Conservation (phyloP, 53 echinoderm and acorn worm genomes). For the Echinometra lucunter region DNA sequence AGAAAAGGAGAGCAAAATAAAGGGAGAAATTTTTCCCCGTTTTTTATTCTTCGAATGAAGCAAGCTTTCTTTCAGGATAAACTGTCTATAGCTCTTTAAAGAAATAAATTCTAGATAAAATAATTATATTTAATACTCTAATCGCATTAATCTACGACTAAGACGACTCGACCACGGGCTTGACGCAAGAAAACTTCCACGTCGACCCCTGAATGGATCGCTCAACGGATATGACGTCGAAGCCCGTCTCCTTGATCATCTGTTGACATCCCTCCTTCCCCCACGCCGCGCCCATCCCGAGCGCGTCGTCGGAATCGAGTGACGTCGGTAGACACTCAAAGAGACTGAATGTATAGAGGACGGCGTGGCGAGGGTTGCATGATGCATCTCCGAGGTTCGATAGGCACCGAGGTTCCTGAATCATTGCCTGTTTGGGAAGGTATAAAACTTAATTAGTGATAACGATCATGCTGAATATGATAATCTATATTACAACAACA, state of each 20-base stretch:
- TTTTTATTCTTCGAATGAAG: too few relatives aligned
- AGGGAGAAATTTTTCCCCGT: too few relatives aligned
- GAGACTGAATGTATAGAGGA: slow-evolving; percentile 70
- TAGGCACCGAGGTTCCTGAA: slow-evolving; percentile 59
- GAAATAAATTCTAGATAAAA: too few relatives aligned
- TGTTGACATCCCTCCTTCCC: slow-evolving; percentile 75
- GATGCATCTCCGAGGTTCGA: slow-evolving; percentile 71
- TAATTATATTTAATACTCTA: too few relatives aligned
- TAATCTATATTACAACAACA: too few relatives aligned
- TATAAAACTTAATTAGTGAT: too few relatives aligned
- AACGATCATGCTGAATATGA: too few relatives aligned
- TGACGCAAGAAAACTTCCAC: slow-evolving; percentile 22
- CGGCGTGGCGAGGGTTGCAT: neutral
- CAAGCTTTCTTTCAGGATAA: too few relatives aligned
- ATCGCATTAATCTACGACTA: neutral
- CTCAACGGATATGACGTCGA: slow-evolving; percentile 68
- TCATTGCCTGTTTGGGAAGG: neutral
- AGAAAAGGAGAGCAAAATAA: too few relatives aligned
- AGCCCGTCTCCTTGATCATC: slow-evolving; percentile 66
- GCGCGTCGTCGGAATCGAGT: slow-evolving; percentile 68
- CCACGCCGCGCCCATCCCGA: slow-evolving; percentile 82
- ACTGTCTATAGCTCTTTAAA: too few relatives aligned
- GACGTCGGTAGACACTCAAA: slow-evolving; percentile 77
- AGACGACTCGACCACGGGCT: neutral
- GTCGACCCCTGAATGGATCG: neutral